Evolutionary conservation across 2,113 vertebrate species (phyloP), one percentile per base, ranked within the genome.

Genomic region (Etheostoma spectabile): DNA sequence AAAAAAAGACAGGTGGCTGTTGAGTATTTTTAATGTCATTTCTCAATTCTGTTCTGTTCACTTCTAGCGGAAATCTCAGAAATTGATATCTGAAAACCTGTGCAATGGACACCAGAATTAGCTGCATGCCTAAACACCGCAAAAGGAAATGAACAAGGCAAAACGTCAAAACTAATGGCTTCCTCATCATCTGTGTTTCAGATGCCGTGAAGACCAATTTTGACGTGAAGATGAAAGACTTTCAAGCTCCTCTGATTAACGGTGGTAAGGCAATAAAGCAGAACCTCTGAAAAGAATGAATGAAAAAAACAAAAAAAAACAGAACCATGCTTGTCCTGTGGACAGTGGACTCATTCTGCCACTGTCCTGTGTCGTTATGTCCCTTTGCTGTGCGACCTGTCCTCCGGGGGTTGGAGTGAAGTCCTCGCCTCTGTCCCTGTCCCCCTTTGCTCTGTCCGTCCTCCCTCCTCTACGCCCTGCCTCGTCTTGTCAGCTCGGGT

Each of bases 121-220:
- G 22, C 46, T 46, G 15, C 27, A 24, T 65, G 63, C 10, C 6
- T 22, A 16, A 21, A 56, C 16, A 35, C 51, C 18, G 45, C 18
- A 18, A 48, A 55, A 62, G 2, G 4, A 73, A 75, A 55, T 42
- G 35, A 35, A 11, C 38, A 42, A 42, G 2, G 38, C 38, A 48
- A 48, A 69, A 74, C 18, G 62, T 64, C 6, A 18, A 10, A 2
- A 7, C 67, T 90, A 53, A 80, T 73, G 59, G 59, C 62, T 56
- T 84, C 51, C 70, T 75, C 51, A 67, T 89, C 6, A 27, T 82
- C n/a, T 91, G 79, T 89, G 77, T 94, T 93, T 87, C 87, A 94
- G 92, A 86, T 80, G 69, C 89, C 70, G 79, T 45, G 75, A 16
- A 18, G 45, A 27, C 56, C n/a, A 1, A 2, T 57, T 77, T 51